These are phyloP conservation scores for Plotosus lineatus DNA, from an alignment of 2,113 vertebrate genomes.

Conservation along the genomic window DNA sequence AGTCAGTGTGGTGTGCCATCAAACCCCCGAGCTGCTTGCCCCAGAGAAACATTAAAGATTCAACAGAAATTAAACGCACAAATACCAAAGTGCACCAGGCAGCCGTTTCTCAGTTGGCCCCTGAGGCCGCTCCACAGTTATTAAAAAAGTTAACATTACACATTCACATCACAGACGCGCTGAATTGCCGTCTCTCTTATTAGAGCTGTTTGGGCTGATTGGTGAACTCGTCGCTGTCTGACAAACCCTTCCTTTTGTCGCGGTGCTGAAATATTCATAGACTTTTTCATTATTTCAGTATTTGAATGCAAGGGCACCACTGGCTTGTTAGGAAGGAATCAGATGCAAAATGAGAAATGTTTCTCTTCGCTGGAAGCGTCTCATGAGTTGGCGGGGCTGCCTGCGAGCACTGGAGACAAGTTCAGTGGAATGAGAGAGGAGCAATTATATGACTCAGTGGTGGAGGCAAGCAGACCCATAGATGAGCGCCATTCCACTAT, in stretches of 20 bases:
- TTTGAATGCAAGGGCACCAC: conserved; percentile 62
- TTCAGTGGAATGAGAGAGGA: conserved; percentile 48
- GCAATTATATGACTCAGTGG: conserved; percentile 54
- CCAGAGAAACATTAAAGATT: conserved; percentile 61
- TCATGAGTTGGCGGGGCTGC: conserved; percentile 41
- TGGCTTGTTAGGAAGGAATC: conserved; percentile 58
- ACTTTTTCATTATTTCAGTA: conserved; percentile 70
- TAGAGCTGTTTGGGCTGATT: conserved; percentile 76
- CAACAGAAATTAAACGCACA: conserved; percentile 69
- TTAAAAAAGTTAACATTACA: conserved; percentile 80
- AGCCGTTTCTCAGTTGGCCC: conserved; percentile 72
- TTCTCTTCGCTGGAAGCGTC: conserved; percentile 51
- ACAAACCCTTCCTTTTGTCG: conserved; percentile 52
- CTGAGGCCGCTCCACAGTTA: conserved; percentile 69
- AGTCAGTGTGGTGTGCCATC: conserved; percentile 28
- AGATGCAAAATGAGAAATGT: conserved; percentile 47
- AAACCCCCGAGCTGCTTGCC: conserved; percentile 44
- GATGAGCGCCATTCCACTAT: conserved; percentile 39
- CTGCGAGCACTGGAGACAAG: conserved; percentile 39
- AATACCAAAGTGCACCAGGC: conserved; percentile 71
- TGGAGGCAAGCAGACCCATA: conserved; percentile 28
- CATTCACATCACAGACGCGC: conserved; percentile 81
- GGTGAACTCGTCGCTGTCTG: conserved; percentile 72
- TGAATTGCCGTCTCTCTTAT: conserved; percentile 79
- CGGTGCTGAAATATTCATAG: conserved; percentile 56